phyloP scores from a whole-genome alignment of 2,113 vertebrate species.

The Eclectus roratus region DNA sequence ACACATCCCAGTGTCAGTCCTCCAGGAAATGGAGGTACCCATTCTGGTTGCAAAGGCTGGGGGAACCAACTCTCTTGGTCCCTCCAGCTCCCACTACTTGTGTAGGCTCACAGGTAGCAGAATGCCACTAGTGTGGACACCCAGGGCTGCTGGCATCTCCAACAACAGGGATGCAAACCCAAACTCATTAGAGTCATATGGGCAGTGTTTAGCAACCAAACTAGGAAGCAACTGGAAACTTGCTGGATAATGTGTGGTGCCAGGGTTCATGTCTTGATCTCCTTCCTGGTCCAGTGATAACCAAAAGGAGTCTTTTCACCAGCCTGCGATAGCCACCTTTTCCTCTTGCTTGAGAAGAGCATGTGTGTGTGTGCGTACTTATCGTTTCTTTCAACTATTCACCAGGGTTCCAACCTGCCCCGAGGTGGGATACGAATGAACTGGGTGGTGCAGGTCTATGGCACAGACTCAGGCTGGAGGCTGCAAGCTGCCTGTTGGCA shows the following conservation, averaged over 20 bases:
- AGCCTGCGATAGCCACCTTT: background rate
- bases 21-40: background rate
- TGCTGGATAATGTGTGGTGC: background rate
- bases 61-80: background rate
- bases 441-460: rapidly evolving
- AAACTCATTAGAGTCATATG: background rate
- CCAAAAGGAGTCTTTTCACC: background rate
- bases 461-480: background rate
- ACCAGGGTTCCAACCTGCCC: background rate
- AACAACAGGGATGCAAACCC: background rate
- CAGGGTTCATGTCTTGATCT: background rate
- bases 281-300: background rate
- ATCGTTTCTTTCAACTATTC: background rate
- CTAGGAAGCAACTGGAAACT: background rate
- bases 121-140: background rate
- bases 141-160: background rate
- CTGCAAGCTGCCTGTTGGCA: background rate
- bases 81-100: background rate
- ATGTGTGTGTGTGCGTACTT: rapidly evolving
- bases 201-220: background rate
- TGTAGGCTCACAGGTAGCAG: background rate
- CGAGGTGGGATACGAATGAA: background rate
- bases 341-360: background rate
- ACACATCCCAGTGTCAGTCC: background rate
- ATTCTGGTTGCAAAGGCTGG: background rate